Conservation (phyloP, 2,888 invertebrate species). For the Protonemura montana region DNA sequence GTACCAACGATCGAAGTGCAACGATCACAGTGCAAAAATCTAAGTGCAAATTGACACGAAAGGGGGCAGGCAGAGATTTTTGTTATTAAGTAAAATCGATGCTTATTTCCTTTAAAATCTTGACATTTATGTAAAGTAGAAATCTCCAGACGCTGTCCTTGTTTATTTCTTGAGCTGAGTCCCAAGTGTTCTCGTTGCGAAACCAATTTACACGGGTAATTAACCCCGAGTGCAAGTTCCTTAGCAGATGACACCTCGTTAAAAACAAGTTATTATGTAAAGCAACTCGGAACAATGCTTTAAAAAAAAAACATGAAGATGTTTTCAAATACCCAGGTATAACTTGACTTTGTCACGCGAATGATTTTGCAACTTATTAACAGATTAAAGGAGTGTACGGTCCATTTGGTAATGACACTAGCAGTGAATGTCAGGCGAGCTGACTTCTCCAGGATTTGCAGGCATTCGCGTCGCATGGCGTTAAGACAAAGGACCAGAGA, state of each 20-base stretch:
- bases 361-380: not conserved
- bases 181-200: not conserved
- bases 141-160: not conserved
- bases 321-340: not conserved
- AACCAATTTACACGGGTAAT: not conserved
- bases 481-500: not conserved
- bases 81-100: no score
- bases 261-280: constrained; percentile 7
- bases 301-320: not conserved
- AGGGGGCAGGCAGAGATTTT: no score
- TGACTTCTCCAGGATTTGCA: not conserved
- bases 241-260: not conserved
- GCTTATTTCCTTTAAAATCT: no score
- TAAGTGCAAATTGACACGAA: no score
- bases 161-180: not conserved
- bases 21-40: no score
- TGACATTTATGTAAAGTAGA: no score
- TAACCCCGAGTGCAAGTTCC: not conserved
- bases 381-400: not conserved
- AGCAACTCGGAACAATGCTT: not conserved
- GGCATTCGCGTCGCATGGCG: not conserved
- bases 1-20: not conserved
- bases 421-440: not conserved
- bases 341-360: not conserved
- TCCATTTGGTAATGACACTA: not conserved